Evolutionary conservation across 1,140 invertebrate species (phyloP).

Genomic region (Anastrepha obliqua): DNA sequence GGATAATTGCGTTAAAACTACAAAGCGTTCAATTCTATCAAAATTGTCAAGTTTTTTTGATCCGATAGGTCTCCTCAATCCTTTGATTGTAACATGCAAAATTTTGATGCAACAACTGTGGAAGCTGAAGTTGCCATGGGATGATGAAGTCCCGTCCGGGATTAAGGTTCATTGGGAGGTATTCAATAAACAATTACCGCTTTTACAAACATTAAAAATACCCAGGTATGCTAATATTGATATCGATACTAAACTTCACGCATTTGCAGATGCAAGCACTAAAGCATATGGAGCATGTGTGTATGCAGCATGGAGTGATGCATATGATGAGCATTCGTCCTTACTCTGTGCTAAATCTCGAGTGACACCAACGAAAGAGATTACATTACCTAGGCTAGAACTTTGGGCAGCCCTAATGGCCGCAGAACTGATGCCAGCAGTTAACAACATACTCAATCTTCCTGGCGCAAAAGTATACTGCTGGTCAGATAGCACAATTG

Average conservation of each 20-base stretch:
- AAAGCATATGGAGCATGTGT: neutral
- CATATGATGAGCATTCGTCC: neutral
- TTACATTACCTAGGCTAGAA: conserved; percentile 4
- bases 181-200: neutral
- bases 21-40: conserved; percentile 61
- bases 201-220: neutral
- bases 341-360: conserved; percentile 35
- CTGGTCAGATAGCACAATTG: conserved; percentile 39
- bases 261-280: conserved; percentile 10
- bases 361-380: neutral
- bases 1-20: neutral
- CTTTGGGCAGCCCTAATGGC: neutral
- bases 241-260: neutral
- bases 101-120: conserved; percentile 66
- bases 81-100: conserved; percentile 65
- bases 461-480: neutral
- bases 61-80: conserved; percentile 65
- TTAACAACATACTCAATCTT: neutral
- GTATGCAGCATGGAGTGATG: neutral
- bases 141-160: neutral
- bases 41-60: conserved; percentile 63
- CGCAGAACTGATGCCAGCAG: neutral
- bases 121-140: conserved; percentile 52
- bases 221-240: neutral
- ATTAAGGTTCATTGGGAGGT: no score